These are phyloP conservation scores for Dysidea cf. avara DNA, from an alignment of 37 sponge, comb jelly and placozoan species.

Conservation along the genomic window DNA sequence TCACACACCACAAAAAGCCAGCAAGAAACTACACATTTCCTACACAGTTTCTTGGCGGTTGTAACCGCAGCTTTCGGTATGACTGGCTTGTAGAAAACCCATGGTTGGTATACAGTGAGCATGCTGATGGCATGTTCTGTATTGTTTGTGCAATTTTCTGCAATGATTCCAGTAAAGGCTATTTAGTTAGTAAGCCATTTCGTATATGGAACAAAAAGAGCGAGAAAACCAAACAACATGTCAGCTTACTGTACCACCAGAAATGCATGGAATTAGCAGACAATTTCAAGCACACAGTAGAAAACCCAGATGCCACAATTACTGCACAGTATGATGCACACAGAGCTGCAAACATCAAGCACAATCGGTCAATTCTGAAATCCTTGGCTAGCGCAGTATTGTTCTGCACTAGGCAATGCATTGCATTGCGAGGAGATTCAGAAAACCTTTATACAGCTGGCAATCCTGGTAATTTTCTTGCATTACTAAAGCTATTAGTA, in stretches of 20 bases:
- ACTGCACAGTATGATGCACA: constrained; percentile 6
- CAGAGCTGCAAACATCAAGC: constrained; percentile 6
- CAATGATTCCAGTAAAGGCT: constrained; percentile 4
- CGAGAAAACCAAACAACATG: constrained; percentile 17
- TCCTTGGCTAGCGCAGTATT: constrained; percentile 18
- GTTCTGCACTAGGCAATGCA: constrained; percentile 28
- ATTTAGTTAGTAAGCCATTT: constrained; percentile 27
- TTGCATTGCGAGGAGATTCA: constrained; percentile 22
- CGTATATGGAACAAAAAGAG: no score
- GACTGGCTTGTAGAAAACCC: constrained; percentile 39
- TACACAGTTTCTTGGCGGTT: constrained; percentile 18
- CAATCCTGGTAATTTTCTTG: constrained; percentile 30
- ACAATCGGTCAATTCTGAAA: constrained; percentile 35
- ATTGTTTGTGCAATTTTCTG: constrained; percentile 25
- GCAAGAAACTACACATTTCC: no score
- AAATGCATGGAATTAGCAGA: constrained; percentile 23
- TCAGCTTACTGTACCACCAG: constrained; percentile 19
- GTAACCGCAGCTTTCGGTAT: constrained; percentile 41
- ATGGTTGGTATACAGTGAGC: no score
- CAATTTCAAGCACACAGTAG: constrained; percentile 26
- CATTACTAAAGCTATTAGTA: constrained; percentile 17
- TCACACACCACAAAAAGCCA: no score
- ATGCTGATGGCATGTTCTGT: no score
- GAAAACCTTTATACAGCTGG: constrained; percentile 17
- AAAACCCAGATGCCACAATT: constrained; percentile 31